Conservation (phyloP, 2,113 vertebrate genomes). For the Illadopsis cleaveri region DNA sequence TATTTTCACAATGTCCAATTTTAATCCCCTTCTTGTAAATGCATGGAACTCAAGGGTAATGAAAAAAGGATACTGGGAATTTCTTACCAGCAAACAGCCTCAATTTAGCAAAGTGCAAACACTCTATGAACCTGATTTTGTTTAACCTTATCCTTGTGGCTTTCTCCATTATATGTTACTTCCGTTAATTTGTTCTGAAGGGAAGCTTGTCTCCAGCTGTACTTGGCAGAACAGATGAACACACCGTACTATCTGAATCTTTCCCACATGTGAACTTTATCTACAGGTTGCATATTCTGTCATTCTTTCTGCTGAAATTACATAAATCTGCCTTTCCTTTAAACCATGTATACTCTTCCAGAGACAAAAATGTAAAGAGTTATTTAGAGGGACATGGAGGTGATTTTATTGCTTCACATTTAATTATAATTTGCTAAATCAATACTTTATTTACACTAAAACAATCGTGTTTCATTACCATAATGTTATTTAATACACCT, state of each 20-base stretch:
- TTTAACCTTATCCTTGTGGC: not conserved
- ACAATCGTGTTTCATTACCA: not conserved
- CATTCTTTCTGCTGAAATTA: not conserved
- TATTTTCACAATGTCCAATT: not conserved
- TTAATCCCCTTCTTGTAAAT: not conserved
- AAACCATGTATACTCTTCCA: not conserved
- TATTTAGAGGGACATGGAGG: not conserved
- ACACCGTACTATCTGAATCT: not conserved
- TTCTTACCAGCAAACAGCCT: not conserved
- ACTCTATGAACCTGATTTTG: not conserved
- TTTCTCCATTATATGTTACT: not conserved
- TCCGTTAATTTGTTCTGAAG: not conserved
- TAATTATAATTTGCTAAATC: slow-evolving; percentile 13
- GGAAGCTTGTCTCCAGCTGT: not conserved
- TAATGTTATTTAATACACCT: not conserved
- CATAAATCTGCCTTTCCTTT: not conserved
- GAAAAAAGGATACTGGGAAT: not conserved
- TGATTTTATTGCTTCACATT: not conserved
- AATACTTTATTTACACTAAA: not conserved
- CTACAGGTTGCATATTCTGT: not conserved
- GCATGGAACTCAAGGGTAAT: accelerated
- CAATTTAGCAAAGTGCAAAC: not conserved
- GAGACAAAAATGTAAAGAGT: not conserved
- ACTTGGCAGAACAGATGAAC: not conserved
- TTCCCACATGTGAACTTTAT: not conserved